Percentiles rank a stretch among this genome's conserved stretches.
Evolutionary conservation across 2,113 vertebrate species (phyloP).

Genomic region (Isichthys henryi): DNA sequence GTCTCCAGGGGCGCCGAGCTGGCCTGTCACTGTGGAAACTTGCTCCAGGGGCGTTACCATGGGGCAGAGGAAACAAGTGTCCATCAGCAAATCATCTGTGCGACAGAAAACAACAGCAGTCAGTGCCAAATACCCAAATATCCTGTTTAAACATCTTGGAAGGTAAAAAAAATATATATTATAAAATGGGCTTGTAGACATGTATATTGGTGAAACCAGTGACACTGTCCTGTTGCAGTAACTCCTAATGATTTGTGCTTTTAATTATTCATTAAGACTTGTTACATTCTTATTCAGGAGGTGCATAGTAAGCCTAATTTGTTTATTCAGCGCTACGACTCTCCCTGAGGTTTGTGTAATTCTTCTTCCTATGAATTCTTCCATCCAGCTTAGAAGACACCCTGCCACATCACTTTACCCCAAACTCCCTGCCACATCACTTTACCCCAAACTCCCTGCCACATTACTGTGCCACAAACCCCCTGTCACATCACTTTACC

Average conservation of each 20-base stretch:
- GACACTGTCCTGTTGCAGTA: neutral
- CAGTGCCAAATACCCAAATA: neutral
- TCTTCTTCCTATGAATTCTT: neutral
- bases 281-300: neutral
- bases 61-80: slow-evolving; percentile 39
- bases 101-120: neutral
- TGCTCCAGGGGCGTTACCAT: slow-evolving; percentile 53
- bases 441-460: no score
- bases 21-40: slow-evolving; percentile 49
- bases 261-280: neutral
- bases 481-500: no score
- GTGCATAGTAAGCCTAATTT: neutral
- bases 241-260: neutral
- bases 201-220: neutral
- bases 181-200: neutral
- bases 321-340: no score
- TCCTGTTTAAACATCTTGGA: neutral
- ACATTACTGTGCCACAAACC: no score
- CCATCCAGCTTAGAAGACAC: neutral
- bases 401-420: no score
- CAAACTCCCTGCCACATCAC: no score
- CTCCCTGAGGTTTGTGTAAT: no score
- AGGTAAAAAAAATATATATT: neutral
- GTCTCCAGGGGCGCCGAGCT: slow-evolving; percentile 32
- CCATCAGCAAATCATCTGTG: slow-evolving; percentile 42